Base-by-base conservation (phyloP, 1,140 invertebrate genomes). In the Episyrphus balteatus region DNA sequence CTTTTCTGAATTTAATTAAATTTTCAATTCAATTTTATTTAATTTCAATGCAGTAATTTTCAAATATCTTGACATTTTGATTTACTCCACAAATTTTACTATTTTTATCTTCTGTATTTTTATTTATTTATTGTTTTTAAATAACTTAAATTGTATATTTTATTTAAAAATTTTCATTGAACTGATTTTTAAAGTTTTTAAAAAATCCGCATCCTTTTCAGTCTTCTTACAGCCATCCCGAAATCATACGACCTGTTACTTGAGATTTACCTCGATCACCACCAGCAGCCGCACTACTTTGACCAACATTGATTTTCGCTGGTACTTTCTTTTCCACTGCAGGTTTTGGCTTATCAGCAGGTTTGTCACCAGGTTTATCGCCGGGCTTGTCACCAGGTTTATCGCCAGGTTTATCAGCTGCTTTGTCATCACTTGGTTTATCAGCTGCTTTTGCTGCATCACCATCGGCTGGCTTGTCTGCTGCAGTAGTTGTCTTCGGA, bases 201-300 rank as follows among this genome's bases (percentile, higher is more conserved):
- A 26, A 26, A 26, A 26, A 26, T 26, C 21, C 21, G 21, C 21
- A 26, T 26, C 21, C 21, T 3, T 26, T 26, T 26, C 21, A 26
- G 21, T 8, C 30, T 32, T 8, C 7, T 51, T 51, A 54, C 7
- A 66, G 51, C 63, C 63, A 66, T 33, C 63, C 63, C 17, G 63
- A 66, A 39, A 66, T 66, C 63, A 66, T 66, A 46, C 63, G 61
- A n/a, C 63, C 63, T 2, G 63, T 66, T 26, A 66, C 63, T 14
- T 61, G 64, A 1, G 63, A 66, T 43, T 66, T 66, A 19, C 63
- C 63, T 10, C 63, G 56, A n/a, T 66, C 63, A 12, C 63, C 63
- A 18, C 63, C 63, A 2, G 63, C 63, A 9, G 61, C 63, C 8
- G 63, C 63, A 45, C 58, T 62, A 47, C 63, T 66, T 41, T 66